Evolutionary conservation across 2,797 vertebrate species (phyloP).

Genomic region (Crenuchus spilurus): DNA sequence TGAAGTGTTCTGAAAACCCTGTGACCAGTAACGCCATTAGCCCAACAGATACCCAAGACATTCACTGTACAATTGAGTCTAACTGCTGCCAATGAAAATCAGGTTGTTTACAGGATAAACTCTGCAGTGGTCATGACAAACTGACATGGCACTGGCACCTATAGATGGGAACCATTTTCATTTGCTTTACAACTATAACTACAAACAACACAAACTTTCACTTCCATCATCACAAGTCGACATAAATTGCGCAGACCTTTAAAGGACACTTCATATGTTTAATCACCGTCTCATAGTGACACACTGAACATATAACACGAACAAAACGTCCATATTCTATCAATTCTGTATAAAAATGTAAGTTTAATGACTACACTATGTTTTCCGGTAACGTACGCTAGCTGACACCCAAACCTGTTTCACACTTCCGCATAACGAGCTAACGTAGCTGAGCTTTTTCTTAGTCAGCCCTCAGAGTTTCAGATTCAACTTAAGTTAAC

Average conservation of each 20-base stretch:
- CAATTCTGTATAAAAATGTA: neutral
- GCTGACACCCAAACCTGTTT: neutral
- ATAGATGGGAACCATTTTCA: neutral
- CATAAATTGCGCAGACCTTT: neutral
- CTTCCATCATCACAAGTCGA: neutral
- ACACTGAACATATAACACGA: neutral
- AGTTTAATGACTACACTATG: too few relatives aligned
- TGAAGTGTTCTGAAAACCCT: conserved; percentile 51
- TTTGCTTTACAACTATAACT: neutral
- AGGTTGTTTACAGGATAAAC: neutral
- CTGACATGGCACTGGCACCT: neutral
- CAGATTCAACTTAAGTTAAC: too few relatives aligned
- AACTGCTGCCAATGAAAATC: neutral
- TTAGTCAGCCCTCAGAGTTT: neutral
- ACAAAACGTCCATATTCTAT: neutral
- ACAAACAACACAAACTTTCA: neutral
- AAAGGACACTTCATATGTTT: neutral
- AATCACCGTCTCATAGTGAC: neutral
- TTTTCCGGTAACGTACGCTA: neutral
- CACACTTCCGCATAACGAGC: conserved; percentile 44
- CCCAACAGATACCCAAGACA: conserved; percentile 42
- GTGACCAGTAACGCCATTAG: conserved; percentile 57
- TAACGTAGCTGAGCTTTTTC: neutral
- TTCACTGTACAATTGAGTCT: neutral
- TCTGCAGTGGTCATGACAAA: neutral